Evolutionary conservation across 2,888 invertebrate species (phyloP), one percentile per base, ranked within the genome.

Genomic region (Gymnosoma rotundatum): DNA sequence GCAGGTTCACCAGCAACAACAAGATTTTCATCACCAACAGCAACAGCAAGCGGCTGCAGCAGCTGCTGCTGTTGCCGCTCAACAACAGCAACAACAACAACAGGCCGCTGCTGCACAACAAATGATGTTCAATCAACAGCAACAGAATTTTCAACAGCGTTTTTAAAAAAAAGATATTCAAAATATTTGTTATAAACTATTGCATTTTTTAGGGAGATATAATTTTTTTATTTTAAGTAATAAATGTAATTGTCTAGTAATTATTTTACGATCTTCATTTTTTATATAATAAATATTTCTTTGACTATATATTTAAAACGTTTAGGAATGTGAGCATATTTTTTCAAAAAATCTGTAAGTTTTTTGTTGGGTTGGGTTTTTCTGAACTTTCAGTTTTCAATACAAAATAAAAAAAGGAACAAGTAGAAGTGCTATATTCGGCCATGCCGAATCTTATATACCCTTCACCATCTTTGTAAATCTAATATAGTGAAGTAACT

Each of bases 71-170:
- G 66, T 58, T 0, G 81, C 76, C 1, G 74, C 69, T 60, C 73
- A 67, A 61, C 83, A 78, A 52, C 80, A 83, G 21, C 83, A 83
- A 21, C 83, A 84, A 45, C 83, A 89, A 90, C 9, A 74, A 12
- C 56, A 60, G n/a, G 78, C 73, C 0, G 80, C 76, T 9, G 83
- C 78, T 56, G 83, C 83, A 7, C 95, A 95, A 90, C 95, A 95
- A 94, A 95, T 95, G 95, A 95, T 95, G 89, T 95, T 94, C 58
- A 94, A 93, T 64, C 95, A 95, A 87, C 94, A 94, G 89, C 95
- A 95, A 88, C 94, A 94, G 83, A 95, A 94, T 89, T 95, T 95
- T 88, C 95, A 95, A 89, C 95, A 95, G 89, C 93, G 95, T 87
- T 48, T 48, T 48, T 48, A 48, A 6, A 48, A n/a, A 48, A 3